Base-by-base conservation (phyloP, 2,797 vertebrate species). In the Xyrichtys novacula region DNA sequence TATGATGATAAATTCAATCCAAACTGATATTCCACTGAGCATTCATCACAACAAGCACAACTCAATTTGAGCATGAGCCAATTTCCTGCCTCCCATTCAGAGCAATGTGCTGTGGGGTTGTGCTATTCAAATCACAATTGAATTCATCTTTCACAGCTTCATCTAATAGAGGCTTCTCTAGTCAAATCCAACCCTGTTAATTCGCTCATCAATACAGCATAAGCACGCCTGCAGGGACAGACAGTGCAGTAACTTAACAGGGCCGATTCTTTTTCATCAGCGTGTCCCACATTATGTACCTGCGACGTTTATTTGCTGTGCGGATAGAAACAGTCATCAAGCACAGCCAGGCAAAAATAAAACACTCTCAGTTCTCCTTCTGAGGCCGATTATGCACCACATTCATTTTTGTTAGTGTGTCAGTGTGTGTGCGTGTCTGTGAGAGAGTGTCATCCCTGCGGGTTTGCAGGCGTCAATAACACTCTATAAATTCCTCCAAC, bases 71-170 rank as follows among this genome's bases (percentile, higher is more conserved):
- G 73, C 46, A 15, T 42, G 34, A 85, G 82, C 81, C 79, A 83
- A 86, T 91, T 89, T 85, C 79, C 88, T 73, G 57, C 82, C 83
- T 87, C 85, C 75, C 68, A 61, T 81, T 81, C 70, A 81, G 85
- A 87, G 84, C 87, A 83, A 76, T 88, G 75, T 63, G 70, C 69
- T 47, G 73, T 80, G 70, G 76, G 76, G 82, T 63, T 75, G 60
- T 57, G 82, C 89, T 89, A 84, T 91, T 93, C 85, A 91, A 89
- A 92, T 93, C 89, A 76, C 90, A 91, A 89, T 90, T 91, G 84
- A 92, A 93, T 93, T 92, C 88, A 92, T 93, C 88, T 83, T 91
- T 94, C 91, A 93, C 66, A 26, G 82, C 81, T 85, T 91, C 86
- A 91, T 91, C 90, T 91, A 93, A 92, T 88, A 85, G 81, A 86